Base-by-base conservation (phyloP, 2,113 vertebrate species). In the Amphiprion percula region DNA sequence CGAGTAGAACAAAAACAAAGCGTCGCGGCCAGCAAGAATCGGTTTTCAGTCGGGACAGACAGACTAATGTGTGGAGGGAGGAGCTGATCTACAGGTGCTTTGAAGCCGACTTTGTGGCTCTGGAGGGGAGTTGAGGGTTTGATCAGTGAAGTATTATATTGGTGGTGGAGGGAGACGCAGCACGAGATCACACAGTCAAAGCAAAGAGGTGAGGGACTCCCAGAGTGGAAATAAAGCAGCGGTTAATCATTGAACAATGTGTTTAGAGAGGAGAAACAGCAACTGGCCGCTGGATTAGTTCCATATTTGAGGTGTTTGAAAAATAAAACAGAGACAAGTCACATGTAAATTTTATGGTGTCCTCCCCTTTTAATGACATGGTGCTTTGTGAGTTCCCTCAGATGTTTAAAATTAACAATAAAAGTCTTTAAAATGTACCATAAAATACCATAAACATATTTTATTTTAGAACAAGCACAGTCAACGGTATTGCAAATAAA, bases 201-300 rank as follows among this genome's bases (percentile, higher is more conserved):
- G 63, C 68, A 69, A 8, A 47, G 77, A 83, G 77, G 76, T 71
- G 56, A 59, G 68, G 8, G 17, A 44, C 80, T 81, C 54, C 62
- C 61, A 66, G 41, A 68, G 68, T 69, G 79, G 69, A 76, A 74
- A 53, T 26, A 28, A 68, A 62, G 60, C 68, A 24, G 33, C 64
- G 68, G 70, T 77, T 88, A 78, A 86, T 92, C 74, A 84, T 73
- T 79, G 24, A 77, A 71, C 62, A 63, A 71, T 66, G 77, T 79
- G 55, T 55, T 55, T 68, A 21, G 37, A 74, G 53, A 76, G 60
- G 52, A 74, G 60, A 61, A 60, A 82, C 68, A 47, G 44, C 49
- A 52, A 59, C 56, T 21, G 23, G 49, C 23, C 1, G n/a, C 33
- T n/a, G n/a, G 56, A 7, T 56, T 85, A 26, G 37, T 75, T 72